Evolutionary conservation across 2,888 invertebrate species (phyloP), one percentile per base, ranked within the genome.

Genomic region (Drosophila ustulata): DNA sequence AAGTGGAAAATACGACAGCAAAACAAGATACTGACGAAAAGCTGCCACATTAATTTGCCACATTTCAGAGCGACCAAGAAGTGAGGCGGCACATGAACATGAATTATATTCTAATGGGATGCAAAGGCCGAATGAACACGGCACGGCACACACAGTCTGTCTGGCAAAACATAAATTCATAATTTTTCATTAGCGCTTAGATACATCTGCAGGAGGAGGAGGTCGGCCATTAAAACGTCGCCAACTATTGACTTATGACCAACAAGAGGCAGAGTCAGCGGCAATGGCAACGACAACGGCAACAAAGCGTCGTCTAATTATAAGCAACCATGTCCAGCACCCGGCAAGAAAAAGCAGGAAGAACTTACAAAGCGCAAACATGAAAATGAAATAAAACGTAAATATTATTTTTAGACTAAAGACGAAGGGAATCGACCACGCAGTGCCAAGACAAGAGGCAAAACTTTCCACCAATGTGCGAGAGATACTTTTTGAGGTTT

Each of bases 201-300:
- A 82, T 68, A 34, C 43, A 52, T 26, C 55, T 45, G 46, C 18
- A 28, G 37, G 3, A 28, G 13, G 55, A n/a, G 49, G 46, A 34
- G 58, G 59, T 50, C 25, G 64, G 57, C 74, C 84, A 87, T 87
- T 88, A 84, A 84, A 82, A 84, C 73, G 87, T 84, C 82, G 73
- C 80, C 89, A 77, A 77, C 82, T 87, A 85, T 84, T 84, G 84
- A 84, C 84, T 84, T 84, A 89, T 84, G 89, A 64, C 74, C 85
- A 69, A 53, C 69, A 52, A 64, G 66, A 57, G 66, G 63, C 69
- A 53, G 43, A 57, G 49, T 6, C 39, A 13, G n/a, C 32, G 9
- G 32, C 7, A 18, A 18, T 18, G 18, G 18, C 18, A 18, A 18
- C 18, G 5, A 32, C 63, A 23, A n/a, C 18, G 39, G 45, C 56